A percentile compares a stretch with the other conserved stretches of the same genome.
phyloP scores from a whole-genome alignment of 1,140 invertebrate genomes.

The Drosophila lacertosa region DNA sequence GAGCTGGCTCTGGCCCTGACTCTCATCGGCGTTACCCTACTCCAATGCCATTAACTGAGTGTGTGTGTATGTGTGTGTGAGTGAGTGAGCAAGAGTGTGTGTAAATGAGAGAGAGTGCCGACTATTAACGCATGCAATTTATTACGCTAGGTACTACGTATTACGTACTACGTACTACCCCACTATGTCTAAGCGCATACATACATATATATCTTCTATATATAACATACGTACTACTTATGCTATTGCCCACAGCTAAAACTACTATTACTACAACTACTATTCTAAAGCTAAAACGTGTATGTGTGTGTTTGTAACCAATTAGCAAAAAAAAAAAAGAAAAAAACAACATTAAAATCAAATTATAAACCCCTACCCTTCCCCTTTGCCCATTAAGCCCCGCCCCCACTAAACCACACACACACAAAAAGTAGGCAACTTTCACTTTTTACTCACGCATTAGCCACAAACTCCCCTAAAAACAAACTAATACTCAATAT shows the following conservation, averaged over 20 bases:
- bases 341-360: conserved; percentile 68
- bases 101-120: conserved; percentile 27
- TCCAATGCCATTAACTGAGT: conserved; percentile 48
- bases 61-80: not conserved
- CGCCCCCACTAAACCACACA: conserved; percentile 1
- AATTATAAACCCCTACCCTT: too few relatives aligned
- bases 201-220: conserved; percentile 43
- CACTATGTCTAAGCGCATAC: conserved; percentile 30
- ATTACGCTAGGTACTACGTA: conserved; percentile 54
- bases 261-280: conserved; percentile 47
- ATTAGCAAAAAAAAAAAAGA: conserved; percentile 73
- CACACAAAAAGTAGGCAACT: conserved; percentile 16
- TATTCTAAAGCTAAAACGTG: conserved; percentile 59
- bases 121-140: conserved; percentile 37
- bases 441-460: conserved; percentile 8
- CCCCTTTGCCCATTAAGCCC: conserved; percentile 25
- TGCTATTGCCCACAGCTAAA: conserved; percentile 58
- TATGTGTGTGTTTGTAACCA: conserved; percentile 72
- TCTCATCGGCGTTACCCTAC: conserved; percentile 25
- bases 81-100: conserved; percentile 11
- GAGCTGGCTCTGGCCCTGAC: conserved; percentile 30
- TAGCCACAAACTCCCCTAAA: not conserved
- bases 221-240: conserved; percentile 42
- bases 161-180: conserved; percentile 52
- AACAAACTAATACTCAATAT: conserved; percentile 4